phyloP scores from a whole-genome alignment of 2,888 invertebrate genomes.

The Cheilosia vulpina region DNA sequence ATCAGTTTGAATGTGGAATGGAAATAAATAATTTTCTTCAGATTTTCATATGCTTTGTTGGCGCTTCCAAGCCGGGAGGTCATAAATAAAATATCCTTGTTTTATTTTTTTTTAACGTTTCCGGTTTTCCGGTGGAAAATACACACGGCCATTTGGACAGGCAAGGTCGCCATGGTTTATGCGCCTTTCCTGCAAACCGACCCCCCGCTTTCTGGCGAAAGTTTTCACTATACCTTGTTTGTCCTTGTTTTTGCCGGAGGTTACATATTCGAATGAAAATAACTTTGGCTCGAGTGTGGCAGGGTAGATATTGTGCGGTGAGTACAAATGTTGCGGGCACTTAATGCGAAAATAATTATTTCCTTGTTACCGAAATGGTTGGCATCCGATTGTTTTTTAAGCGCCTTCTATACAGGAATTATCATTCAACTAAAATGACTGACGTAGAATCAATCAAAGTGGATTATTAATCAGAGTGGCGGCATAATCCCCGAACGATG shows the following conservation, averaged over 20 bases:
- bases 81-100: constrained; percentile 36
- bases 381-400: not conserved
- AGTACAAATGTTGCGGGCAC: not conserved
- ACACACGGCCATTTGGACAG: not conserved
- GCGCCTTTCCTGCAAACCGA: not conserved
- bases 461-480: too few species aligned
- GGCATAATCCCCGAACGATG: too few species aligned
- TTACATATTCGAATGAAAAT: constrained; percentile 10
- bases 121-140: not conserved
- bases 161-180: not conserved
- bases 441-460: too few species aligned
- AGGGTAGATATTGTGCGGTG: not conserved
- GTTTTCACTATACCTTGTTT: constrained; percentile 17
- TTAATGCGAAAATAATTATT: not conserved
- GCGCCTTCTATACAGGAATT: not conserved
- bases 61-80: not conserved
- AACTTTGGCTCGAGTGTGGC: not conserved
- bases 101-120: constrained; percentile 21
- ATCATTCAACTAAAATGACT: not conserved
- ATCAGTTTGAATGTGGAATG: constrained; percentile 6
- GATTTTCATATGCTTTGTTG: not conserved
- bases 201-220: not conserved
- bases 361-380: not conserved
- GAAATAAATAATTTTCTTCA: constrained; percentile 10
- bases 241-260: constrained; percentile 33